Evolutionary conservation across 2,113 vertebrate species (phyloP).

Genomic region (Myxocyprinus asiaticus): DNA sequence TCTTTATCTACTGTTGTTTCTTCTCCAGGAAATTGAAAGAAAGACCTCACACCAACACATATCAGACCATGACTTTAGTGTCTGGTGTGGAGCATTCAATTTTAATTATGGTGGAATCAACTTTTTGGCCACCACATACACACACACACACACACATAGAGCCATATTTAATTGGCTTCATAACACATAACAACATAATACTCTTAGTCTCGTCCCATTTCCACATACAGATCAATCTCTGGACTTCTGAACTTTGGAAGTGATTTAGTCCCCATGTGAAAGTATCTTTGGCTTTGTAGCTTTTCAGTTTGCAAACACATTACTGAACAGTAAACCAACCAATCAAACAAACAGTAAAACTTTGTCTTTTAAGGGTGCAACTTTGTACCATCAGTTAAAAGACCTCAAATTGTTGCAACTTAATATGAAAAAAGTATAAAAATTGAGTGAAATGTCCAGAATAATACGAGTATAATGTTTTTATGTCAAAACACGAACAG

Average conservation of each 20-base stretch:
- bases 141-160: not conserved
- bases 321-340: not conserved
- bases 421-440: too few relatives aligned
- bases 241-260: not conserved
- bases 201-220: conserved; percentile 20
- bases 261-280: not conserved
- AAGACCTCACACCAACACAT: not conserved
- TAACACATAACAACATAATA: conserved; percentile 4
- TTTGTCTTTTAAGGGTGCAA: not conserved
- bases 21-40: conserved; percentile 35
- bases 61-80: not conserved
- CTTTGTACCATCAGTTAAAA: not conserved
- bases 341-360: not conserved
- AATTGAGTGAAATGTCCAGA: too few relatives aligned
- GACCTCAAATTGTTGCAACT: too few relatives aligned
- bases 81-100: not conserved
- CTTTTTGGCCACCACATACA: not conserved
- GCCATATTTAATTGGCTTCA: not conserved
- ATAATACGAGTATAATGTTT: too few relatives aligned
- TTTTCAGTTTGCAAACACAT: not conserved
- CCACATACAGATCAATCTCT: not conserved
- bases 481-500: too few relatives aligned
- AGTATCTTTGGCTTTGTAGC: not conserved
- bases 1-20: conserved; percentile 20
- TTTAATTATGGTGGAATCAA: not conserved